These are phyloP conservation scores for Pygocentrus nattereri DNA, from an alignment of 2,797 vertebrate genomes.

Conservation along the genomic window DNA sequence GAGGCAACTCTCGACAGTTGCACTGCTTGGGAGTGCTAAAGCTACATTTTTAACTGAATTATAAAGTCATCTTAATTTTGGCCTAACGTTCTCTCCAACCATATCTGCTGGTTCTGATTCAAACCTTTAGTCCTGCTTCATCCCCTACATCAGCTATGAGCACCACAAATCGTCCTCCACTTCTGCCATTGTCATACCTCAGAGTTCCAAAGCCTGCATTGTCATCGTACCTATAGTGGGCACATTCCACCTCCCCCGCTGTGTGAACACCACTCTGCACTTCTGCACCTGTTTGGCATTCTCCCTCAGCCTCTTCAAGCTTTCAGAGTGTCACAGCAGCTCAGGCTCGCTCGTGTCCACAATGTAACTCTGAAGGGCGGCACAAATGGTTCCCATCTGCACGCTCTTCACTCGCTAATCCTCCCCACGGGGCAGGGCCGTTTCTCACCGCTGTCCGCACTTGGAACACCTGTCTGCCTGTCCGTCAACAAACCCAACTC, in stretches of 20 bases:
- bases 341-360: slow-evolving; percentile 8
- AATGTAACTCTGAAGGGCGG: slow-evolving; percentile 22
- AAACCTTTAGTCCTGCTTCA: no score
- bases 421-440: slow-evolving; percentile 19
- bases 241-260: not conserved
- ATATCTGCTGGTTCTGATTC: no score
- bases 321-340: slow-evolving; percentile 24
- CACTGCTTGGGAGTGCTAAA: no score
- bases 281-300: slow-evolving; percentile 13
- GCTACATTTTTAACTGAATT: no score
- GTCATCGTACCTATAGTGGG: slow-evolving; percentile 10
- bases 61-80: no score
- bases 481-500: slow-evolving; percentile 34
- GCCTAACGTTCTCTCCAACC: no score
- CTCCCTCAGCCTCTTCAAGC: slow-evolving; percentile 27
- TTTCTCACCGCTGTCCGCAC: slow-evolving; percentile 35
- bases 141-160: no score
- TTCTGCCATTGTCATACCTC: not conserved
- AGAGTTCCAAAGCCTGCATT: not conserved
- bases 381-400: slow-evolving; percentile 24
- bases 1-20: no score
- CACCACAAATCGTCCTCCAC: not conserved
- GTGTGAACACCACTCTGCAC: not conserved
- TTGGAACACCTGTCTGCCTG: slow-evolving; percentile 42
- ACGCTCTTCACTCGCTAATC: not conserved